Evolutionary conservation across 2,113 vertebrate genomes (phyloP), one percentile per base, ranked within the genome.

Genomic region (Atherinomorus stipes): DNA sequence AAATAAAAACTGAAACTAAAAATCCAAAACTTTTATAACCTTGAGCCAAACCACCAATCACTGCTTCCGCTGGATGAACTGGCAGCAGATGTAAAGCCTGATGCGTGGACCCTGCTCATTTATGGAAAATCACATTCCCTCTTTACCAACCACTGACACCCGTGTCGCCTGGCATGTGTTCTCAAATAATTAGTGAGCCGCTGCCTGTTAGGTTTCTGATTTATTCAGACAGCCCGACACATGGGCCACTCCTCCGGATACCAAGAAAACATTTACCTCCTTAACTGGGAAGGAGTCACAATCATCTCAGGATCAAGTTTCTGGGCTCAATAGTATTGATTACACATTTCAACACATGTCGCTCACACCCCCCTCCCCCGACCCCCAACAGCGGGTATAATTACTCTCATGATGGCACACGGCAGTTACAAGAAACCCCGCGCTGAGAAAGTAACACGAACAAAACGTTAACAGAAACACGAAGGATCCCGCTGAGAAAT

Each of bases 211-310:
- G 80, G 83, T 90, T 91, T 89, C 90, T 92, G 91, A 94, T 92
- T 92, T 92, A 93, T 90, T 80, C 82, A 42, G 83, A 76, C 84
- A 74, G 72, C 73, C 80, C 71, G 74, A 85, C 88, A 83, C 75
- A 91, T 67, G 56, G 78, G 72, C 80, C 85, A 76, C 78, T 85
- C 86, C 85, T 86, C 60, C 63, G 71, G 85, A 90, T 88, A 88
- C 89, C 84, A 81, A 87, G 89, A 93, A 91, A 91, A 93, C 87
- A 92, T 93, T 92, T 92, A 90, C 80, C 86, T 85, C 91, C 87
- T 92, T 91, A 94, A 92, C 88, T 70, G 90, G 87, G 83, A 88
- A 91, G 53, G 71, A 86, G 87, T 78, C 78, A 78, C 60, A 71
- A 72, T 87, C 83, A 87, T 71, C 45, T 59, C 67, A 69, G 84